Evolutionary conservation across 1,140 invertebrate species (phyloP).

Genomic region (Gerris buenoi): DNA sequence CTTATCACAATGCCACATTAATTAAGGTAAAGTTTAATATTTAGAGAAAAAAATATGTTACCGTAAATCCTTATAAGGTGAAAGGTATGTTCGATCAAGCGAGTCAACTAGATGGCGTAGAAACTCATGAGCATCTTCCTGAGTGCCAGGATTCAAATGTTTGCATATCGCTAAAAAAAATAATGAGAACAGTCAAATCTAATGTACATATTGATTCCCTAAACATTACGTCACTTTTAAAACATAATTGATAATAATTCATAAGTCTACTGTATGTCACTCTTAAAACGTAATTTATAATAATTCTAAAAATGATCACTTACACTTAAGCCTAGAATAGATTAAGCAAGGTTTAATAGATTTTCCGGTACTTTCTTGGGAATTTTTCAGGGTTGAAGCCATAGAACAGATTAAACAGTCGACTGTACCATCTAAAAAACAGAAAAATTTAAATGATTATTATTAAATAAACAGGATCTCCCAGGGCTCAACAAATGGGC

Average conservation of each 20-base stretch:
- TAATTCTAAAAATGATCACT: no score
- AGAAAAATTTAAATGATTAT: no score
- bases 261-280: no score
- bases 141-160: constrained; percentile 73
- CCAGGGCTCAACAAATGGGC: neutral
- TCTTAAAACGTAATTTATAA: no score
- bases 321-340: constrained; percentile 42
- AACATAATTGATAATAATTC: no score
- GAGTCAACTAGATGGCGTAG: constrained; percentile 80
- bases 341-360: constrained; percentile 54
- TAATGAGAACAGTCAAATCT: neutral
- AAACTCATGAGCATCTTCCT: constrained; percentile 97
- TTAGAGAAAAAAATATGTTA: constrained; percentile 8
- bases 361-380: constrained; percentile 47
- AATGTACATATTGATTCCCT: no score
- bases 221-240: no score
- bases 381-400: constrained; percentile 49
- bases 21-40: no score
- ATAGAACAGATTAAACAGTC: constrained; percentile 74
- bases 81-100: constrained; percentile 80
- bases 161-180: constrained; percentile 55
- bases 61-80: constrained; percentile 27
- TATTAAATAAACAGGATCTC: no score
- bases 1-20: no score
- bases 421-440: neutral